Evolutionary conservation across 2,113 vertebrate genomes (phyloP).

Genomic region (Cyphomyrus discorhynchus): DNA sequence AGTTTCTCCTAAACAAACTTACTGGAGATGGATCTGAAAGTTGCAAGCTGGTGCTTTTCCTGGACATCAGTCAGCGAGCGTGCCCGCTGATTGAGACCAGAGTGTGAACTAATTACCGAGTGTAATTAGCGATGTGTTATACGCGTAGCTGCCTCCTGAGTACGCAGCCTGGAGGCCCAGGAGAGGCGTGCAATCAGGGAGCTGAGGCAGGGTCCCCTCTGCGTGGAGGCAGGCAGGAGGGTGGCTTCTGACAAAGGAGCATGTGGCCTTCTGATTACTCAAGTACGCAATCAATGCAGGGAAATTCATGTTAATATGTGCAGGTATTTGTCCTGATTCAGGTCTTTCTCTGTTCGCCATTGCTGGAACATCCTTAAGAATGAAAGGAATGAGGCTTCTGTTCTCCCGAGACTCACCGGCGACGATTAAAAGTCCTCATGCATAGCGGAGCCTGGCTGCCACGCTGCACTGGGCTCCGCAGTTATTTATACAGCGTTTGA

Average conservation of each 20-base stretch:
- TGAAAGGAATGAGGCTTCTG: not conserved
- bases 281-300: not conserved
- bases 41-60: not conserved
- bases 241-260: too few relatives aligned
- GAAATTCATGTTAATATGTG: not conserved
- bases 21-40: not conserved
- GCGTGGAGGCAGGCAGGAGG: not conserved
- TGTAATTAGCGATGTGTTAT: not conserved
- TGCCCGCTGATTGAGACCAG: not conserved
- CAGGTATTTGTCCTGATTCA: conserved; percentile 4
- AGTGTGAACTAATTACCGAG: not conserved
- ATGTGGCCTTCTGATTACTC: not conserved
- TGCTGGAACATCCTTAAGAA: not conserved
- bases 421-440: not conserved
- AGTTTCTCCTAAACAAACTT: not conserved
- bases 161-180: not conserved
- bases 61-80: not conserved
- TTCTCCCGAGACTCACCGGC: not conserved
- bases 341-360: not conserved
- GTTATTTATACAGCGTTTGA: not conserved
- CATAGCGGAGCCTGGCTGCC: not conserved
- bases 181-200: not conserved
- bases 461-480: not conserved
- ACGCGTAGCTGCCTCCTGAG: not conserved
- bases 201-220: not conserved